A percentile compares a stretch with the other conserved stretches of the same genome.
These are phyloP conservation scores for Maccullochella peelii DNA, from an alignment of 2,113 vertebrate species.

Conservation along the genomic window DNA sequence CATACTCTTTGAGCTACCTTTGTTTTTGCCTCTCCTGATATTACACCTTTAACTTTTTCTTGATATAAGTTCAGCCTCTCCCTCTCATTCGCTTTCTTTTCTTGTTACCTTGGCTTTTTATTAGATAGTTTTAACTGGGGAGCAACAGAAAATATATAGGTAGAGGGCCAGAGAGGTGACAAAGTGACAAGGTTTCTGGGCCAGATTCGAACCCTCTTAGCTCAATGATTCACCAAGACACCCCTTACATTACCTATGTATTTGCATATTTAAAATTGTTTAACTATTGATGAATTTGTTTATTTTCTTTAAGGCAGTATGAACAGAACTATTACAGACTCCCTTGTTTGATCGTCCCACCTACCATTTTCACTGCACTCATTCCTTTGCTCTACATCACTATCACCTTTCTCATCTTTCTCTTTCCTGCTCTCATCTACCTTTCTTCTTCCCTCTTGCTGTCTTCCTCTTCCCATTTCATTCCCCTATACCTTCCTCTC, in stretches of 20 bases:
- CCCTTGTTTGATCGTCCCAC: neutral
- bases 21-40: neutral
- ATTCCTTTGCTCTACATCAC: slow-evolving; percentile 13
- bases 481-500: slow-evolving; percentile 48
- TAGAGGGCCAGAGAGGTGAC: neutral
- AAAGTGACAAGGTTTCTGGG: neutral
- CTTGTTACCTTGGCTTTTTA: neutral
- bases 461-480: slow-evolving; percentile 57
- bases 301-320: neutral
- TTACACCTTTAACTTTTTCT: slow-evolving; percentile 7
- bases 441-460: slow-evolving; percentile 21
- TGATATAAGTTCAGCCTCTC: neutral
- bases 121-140: neutral
- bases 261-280: neutral
- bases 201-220: neutral
- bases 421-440: slow-evolving; percentile 9
- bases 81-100: neutral
- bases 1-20: slow-evolving; percentile 3
- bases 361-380: neutral
- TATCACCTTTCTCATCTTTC: neutral
- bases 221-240: neutral
- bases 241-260: neutral
- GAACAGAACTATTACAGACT: neutral
- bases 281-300: neutral
- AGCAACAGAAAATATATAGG: neutral